Evolutionary conservation across 1,140 invertebrate genomes (phyloP).

Genomic region (Agraylea sexmaculata): DNA sequence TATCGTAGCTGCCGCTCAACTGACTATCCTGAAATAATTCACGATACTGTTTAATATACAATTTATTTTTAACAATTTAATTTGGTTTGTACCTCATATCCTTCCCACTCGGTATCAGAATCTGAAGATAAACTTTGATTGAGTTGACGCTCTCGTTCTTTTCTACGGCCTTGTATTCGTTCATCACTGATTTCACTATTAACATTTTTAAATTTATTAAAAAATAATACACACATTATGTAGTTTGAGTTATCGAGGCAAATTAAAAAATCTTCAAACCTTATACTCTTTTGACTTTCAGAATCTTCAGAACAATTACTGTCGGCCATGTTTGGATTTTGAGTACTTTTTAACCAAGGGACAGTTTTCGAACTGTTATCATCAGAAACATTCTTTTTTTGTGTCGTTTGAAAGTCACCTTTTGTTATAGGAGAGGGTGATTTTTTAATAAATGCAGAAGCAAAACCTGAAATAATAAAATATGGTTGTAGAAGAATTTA

Average conservation of each 20-base stretch:
- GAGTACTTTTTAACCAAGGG: slow-evolving; percentile 1
- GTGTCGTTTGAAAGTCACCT: slow-evolving; percentile 43
- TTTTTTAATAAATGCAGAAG: slow-evolving; percentile 14
- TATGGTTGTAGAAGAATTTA: not conserved
- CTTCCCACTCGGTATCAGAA: slow-evolving; percentile 48
- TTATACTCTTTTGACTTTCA: slow-evolving; percentile 37
- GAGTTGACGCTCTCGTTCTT: slow-evolving; percentile 37
- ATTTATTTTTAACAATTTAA: slow-evolving; percentile 1
- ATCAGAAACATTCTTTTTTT: slow-evolving; percentile 31
- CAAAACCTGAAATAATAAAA: slow-evolving; percentile 5
- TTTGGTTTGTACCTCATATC: slow-evolving; percentile 24
- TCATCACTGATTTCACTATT: slow-evolving; percentile 51
- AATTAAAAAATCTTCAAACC: too few relatives aligned
- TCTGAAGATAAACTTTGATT: slow-evolving; percentile 31
- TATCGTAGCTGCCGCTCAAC: slow-evolving; percentile 47
- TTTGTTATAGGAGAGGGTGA: slow-evolving; percentile 22
- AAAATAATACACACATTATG: too few relatives aligned
- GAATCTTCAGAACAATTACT: slow-evolving; percentile 38
- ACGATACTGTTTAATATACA: not conserved
- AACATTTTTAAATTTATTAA: not conserved
- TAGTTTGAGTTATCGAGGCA: too few relatives aligned
- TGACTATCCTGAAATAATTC: slow-evolving; percentile 45
- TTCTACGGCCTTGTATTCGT: slow-evolving; percentile 47
- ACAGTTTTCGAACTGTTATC: not conserved
- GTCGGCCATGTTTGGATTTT: slow-evolving; percentile 22